Base-by-base conservation (phyloP, 1,140 invertebrate species). In the Scaptomyza pallida region DNA sequence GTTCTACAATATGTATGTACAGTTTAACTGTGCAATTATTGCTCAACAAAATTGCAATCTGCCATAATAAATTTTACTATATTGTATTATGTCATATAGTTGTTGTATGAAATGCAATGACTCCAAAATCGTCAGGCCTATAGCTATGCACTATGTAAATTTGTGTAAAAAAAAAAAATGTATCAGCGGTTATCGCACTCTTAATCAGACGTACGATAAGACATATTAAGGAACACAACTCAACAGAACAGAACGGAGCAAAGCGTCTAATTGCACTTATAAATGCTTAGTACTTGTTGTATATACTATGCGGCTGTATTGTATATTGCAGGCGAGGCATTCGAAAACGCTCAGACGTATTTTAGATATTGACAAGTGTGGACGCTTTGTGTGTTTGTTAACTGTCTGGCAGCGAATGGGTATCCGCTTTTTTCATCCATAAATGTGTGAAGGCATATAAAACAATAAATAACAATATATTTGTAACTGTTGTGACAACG, bases 191-290 rank as follows among this genome's bases (percentile, higher is more conserved):
- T 78, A 61, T 68, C 68, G 56, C 47, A n/a, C 55, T 41, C 21
- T 45, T 69, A 78, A 73, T 78, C 75, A 67, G 45, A 47, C 45
- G 54, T 57, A 59, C 54, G 62, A 78, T 78, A 74, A 78, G 78
- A 68, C 61, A 33, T 43, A 69, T 47, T 61, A 61, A 61, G 59
- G 37, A 63, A 30, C 51, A 26, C 8, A 37, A n/a, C 33, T 37
- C 12, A 37, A n/a, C 8, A 52, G 52, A 41, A n/a, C 12, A 15
- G 52, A 61, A 63, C 35, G 56, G 52, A 41, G 13, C 12, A 15
- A 48, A 61, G 59, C 35, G 56, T 40, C 56, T 69, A 78, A 78
- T 78, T 74, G 70, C 75, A 33, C 51, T 63, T 40, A 63, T 78
- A 78, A 78, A 47, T 54, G 52, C 47, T 30, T 54, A 23, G 13